Evolutionary conservation across 2,888 invertebrate species (phyloP), one percentile per base, ranked within the genome.

Genomic region (Palloptera scutellata): DNA sequence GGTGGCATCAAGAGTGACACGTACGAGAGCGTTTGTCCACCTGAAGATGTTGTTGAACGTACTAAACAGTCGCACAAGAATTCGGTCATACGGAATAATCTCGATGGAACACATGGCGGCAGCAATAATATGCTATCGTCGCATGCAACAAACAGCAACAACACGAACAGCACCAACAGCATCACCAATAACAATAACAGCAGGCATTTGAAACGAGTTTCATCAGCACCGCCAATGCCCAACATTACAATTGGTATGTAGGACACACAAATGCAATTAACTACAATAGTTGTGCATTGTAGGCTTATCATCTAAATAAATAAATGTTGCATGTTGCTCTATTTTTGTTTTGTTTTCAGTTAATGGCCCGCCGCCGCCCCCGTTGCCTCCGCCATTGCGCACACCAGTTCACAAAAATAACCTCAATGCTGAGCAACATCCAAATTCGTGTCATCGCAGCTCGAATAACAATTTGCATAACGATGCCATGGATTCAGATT

Each of bases 311-410:
- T 13, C 19, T 13, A 45, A 8, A 48, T 17, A 30, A 11, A 61
- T 13, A 51, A 15, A 48, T 61, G n/a, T 30, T 30, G 20, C 48
- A 48, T 48, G 12, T 48, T 15, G 15, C 48, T 48, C 30, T 6
- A 30, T 30, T 30, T 30, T 30, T 30, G 6, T 30, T n/a, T 17
- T 52, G 3, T 42, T 73, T 61, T 41, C 43, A 81, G 84, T 76
- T 1, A 82, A 75, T 71, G 85, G 91, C 0, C 91, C 91, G 0
- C 92, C 91, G 0, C 92, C 92, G 0, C 92, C 92, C 0, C 92
- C 92, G 0, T 89, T 91, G 15, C 90, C 91, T 0, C 89, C 88
- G 0, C 87, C 88, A 0, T 83, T 88, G 1, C 87, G 86, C 5
- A 86, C 86, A 0, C 85, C 86, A 0, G 64, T 72, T 5, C 75